Evolutionary conservation across 2,113 vertebrate genomes (phyloP).

Genomic region (Ovibos moschatus): DNA sequence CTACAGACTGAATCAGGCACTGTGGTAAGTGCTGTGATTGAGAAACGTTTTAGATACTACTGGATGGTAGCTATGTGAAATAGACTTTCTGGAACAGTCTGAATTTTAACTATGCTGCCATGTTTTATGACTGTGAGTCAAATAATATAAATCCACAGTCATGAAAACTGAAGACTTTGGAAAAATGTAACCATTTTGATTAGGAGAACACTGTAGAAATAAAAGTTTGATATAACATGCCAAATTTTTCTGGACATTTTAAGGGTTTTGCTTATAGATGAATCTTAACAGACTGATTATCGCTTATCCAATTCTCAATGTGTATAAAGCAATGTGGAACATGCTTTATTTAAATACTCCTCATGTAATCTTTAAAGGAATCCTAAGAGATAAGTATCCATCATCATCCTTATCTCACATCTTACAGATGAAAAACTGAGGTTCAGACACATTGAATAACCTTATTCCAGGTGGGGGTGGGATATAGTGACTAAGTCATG

Average conservation of each 20-base stretch:
- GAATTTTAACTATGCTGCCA: not conserved
- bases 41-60: not conserved
- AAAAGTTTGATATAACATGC: not conserved
- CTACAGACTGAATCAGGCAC: not conserved
- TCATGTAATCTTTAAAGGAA: slow-evolving; percentile 26
- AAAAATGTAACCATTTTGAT: slow-evolving; percentile 9
- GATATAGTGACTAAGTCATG: not conserved
- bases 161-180: slow-evolving; percentile 12
- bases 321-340: not conserved
- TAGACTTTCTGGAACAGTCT: not conserved
- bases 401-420: not conserved
- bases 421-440: not conserved
- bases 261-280: not conserved
- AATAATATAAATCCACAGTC: not conserved
- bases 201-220: not conserved
- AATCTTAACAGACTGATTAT: not conserved
- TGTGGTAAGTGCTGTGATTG: not conserved
- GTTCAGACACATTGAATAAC: slow-evolving; percentile 14
- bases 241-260: not conserved
- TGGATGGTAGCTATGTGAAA: not conserved
- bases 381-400: not conserved
- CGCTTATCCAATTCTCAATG: not conserved
- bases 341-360: not conserved
- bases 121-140: not conserved
- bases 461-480: not conserved